A percentile compares a stretch with the other conserved stretches of the same genome.
Evolutionary conservation across 2,113 vertebrate genomes (phyloP).

Genomic region (Loxodonta africana): DNA sequence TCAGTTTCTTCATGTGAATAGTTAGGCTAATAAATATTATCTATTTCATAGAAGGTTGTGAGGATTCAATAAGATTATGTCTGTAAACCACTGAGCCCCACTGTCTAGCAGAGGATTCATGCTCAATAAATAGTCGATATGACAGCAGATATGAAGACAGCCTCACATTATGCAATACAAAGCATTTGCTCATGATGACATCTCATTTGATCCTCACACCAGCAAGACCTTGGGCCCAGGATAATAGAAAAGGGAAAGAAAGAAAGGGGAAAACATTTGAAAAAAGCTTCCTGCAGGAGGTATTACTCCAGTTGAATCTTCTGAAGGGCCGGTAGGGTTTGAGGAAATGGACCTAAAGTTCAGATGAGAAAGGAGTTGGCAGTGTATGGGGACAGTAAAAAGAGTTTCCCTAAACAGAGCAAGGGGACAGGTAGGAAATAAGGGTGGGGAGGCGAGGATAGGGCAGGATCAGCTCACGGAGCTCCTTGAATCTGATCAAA

Average conservation of each 20-base stretch:
- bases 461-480: not conserved
- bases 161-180: not conserved
- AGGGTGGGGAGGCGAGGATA: not conserved
- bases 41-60: not conserved
- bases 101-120: not conserved
- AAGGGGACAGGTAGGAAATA: not conserved
- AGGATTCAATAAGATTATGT: not conserved
- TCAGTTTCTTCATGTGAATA: slow-evolving; percentile 22
- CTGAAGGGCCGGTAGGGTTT: not conserved
- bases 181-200: not conserved
- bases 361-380: not conserved
- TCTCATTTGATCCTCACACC: slow-evolving; percentile 11
- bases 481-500: slow-evolving; percentile 54
- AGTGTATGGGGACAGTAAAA: not conserved
- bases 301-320: not conserved
- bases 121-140: not conserved
- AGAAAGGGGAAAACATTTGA: not conserved
- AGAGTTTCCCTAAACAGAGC: slow-evolving; percentile 7
- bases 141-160: slow-evolving; percentile 3
- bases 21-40: not conserved
- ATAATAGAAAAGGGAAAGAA: slow-evolving; percentile 38
- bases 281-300: not conserved
- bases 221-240: not conserved
- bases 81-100: not conserved
- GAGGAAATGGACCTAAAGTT: not conserved